phyloP scores from a whole-genome alignment of 2,113 vertebrate species.

The Megaleporinus macrocephalus region DNA sequence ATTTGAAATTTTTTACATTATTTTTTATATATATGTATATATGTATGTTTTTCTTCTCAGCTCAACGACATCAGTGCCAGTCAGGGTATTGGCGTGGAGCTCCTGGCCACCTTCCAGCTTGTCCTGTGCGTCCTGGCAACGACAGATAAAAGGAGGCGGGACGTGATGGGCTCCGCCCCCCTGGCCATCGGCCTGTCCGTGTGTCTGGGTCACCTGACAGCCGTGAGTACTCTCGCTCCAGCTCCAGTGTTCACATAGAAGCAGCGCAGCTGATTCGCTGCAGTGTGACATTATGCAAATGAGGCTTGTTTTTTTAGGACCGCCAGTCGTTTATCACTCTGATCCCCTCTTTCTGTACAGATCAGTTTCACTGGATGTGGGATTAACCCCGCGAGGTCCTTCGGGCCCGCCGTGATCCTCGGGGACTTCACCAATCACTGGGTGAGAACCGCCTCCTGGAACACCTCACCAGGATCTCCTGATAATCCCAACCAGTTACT shows the following conservation, averaged over 20 bases:
- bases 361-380: constrained; percentile 97
- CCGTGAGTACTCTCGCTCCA: constrained; percentile 79
- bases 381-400: constrained; percentile 97
- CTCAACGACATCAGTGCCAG: constrained; percentile 76
- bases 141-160: constrained; percentile 90
- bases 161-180: constrained; percentile 88
- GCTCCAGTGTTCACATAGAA: neutral
- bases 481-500: neutral
- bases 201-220: constrained; percentile 90
- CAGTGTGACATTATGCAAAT: neutral
- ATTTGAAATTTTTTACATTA: neutral
- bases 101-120: constrained; percentile 93
- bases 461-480: neutral
- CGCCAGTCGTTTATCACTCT: neutral
- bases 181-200: constrained; percentile 94
- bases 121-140: constrained; percentile 95
- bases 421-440: constrained; percentile 89
- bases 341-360: constrained; percentile 67
- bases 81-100: constrained; percentile 92
- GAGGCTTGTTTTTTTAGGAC: neutral
- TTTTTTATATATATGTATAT: too few relatives aligned
- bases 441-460: constrained; percentile 75
- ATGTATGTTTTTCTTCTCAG: constrained; percentile 58
- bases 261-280: neutral
- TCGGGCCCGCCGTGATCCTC: constrained; percentile 87